These are phyloP conservation scores for Dendrocincla tyrannina DNA, from an alignment of 2,797 vertebrate genomes.

Conservation along the genomic window DNA sequence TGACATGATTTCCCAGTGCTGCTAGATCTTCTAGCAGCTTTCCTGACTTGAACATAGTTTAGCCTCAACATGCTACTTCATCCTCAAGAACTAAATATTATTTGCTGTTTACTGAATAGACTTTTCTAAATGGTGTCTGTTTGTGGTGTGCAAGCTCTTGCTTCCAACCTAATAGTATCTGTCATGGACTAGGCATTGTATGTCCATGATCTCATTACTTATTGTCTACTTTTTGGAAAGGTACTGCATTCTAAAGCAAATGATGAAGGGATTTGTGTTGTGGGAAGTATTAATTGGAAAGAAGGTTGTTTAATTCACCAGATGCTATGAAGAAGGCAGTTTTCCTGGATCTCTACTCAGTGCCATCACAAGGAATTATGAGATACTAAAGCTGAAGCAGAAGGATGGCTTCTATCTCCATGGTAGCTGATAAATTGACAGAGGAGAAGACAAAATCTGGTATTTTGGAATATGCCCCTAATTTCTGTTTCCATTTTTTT, in stretches of 20 bases:
- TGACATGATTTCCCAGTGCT: background rate
- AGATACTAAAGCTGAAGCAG: background rate
- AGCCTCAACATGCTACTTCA: background rate
- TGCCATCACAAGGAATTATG: background rate
- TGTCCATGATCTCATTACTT: background rate
- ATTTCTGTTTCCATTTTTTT: background rate
- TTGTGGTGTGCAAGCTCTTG: background rate
- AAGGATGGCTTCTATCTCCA: background rate
- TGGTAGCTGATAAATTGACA: background rate
- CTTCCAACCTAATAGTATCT: background rate
- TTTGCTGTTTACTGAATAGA: background rate
- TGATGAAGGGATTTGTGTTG: background rate
- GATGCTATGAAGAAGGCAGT: background rate
- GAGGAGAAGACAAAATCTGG: background rate
- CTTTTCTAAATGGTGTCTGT: background rate
- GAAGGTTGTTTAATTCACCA: background rate
- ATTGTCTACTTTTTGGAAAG: background rate
- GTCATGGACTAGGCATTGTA: background rate
- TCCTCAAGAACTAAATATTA: background rate
- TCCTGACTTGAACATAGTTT: background rate
- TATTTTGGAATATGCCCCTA: background rate
- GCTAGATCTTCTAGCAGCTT: background rate
- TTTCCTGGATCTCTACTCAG: background rate
- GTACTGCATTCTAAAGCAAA: background rate
- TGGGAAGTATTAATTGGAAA: background rate